Evolutionary conservation across 37 sponge, comb jelly and placozoan species (phyloP), one percentile per base, ranked within the genome.

Genomic region (Beroe ovata): DNA sequence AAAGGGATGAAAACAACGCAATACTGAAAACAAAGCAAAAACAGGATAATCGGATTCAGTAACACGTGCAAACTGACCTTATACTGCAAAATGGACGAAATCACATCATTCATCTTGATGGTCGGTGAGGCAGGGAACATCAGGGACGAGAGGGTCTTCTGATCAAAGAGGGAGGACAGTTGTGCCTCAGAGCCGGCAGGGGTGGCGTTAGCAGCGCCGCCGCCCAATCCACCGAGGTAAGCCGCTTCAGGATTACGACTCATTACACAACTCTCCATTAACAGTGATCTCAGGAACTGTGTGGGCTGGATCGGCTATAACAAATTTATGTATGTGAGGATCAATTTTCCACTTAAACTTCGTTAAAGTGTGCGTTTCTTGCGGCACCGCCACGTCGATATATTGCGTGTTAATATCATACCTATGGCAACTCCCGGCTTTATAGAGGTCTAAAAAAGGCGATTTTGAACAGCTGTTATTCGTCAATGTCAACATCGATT

Each of bases 71-170:
- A 77, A 77, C 23, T 16, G 8, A 77, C 84, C 84, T 77, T 77
- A 23, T 77, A 77, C 23, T 77, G 84, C 6, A 77, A 26, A 20
- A 77, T 30, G 23, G 84, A 77, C 28, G 84, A 77, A 8, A 77
- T 77, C 4, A 77, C 84, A 42, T 77, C 84, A 54, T 77, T 77
- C 54, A 77, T 42, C 47, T 77, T 77, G 54, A 77, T 0, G 28
- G 84, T 77, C 1, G 84, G 54, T 1, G 54, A 32, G 22, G 84
- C n/a, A 4, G 69, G 69, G 36, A 66, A 66, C 69, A 66, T 66
- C 36, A 66, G 69, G 2, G 69, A 30, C 1, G 69, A 30, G 32
- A 66, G 69, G 36, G 35, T 29, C 69, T 66, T 66, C 32, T 66
- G 25, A 30, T 66, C 69, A 6, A 66, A 32, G 36, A 66, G 32